A percentile compares a stretch with the other conserved stretches of the same genome.
These are phyloP conservation scores for Drosophila auraria DNA, from an alignment of 1,140 invertebrate genomes.

Conservation along the genomic window DNA sequence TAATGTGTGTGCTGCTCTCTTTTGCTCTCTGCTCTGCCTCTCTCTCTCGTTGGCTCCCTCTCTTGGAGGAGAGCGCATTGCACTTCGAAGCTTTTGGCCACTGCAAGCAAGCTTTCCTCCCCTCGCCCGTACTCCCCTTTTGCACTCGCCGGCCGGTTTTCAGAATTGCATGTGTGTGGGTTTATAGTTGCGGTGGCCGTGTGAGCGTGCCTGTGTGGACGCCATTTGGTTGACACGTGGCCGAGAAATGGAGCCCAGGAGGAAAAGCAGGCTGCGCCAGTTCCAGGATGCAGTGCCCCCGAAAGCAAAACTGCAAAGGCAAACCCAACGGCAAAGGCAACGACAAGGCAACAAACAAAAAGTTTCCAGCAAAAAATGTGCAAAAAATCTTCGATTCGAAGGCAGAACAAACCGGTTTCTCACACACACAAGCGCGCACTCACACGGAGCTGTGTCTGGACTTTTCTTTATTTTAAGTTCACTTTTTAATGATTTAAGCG, in stretches of 20 bases:
- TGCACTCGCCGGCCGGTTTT: conserved; percentile 73
- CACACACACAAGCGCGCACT: conserved; percentile 9
- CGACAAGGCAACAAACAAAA: conserved; percentile 72
- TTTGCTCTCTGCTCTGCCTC: background rate
- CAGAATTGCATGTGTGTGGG: conserved; percentile 27
- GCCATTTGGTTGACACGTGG: conserved; percentile 80
- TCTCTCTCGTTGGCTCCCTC: conserved; percentile 5
- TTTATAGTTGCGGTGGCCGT: conserved; percentile 10
- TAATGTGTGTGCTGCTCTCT: conserved; percentile 19
- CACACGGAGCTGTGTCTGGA: conserved; percentile 68
- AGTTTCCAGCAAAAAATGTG: conserved; percentile 17
- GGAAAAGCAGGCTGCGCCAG: conserved; percentile 32
- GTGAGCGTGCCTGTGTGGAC: conserved; percentile 56
- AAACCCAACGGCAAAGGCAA: conserved; percentile 7
- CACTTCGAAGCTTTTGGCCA: conserved; percentile 67
- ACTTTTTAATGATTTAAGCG: conserved; percentile 80
- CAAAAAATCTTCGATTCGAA: conserved; percentile 38
- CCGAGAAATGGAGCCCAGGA: conserved; percentile 67
- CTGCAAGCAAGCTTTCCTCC: conserved; percentile 63
- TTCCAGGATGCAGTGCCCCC: conserved; percentile 20
- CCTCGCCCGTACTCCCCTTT: conserved; percentile 39
- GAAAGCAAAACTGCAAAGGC: conserved; percentile 14
- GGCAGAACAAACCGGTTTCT: conserved; percentile 71
- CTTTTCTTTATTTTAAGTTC: conserved; percentile 83
- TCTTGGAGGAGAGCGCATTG: conserved; percentile 50